Evolutionary conservation across 2,797 vertebrate genomes (phyloP).

Genomic region (Enteromius thamalakanensis): DNA sequence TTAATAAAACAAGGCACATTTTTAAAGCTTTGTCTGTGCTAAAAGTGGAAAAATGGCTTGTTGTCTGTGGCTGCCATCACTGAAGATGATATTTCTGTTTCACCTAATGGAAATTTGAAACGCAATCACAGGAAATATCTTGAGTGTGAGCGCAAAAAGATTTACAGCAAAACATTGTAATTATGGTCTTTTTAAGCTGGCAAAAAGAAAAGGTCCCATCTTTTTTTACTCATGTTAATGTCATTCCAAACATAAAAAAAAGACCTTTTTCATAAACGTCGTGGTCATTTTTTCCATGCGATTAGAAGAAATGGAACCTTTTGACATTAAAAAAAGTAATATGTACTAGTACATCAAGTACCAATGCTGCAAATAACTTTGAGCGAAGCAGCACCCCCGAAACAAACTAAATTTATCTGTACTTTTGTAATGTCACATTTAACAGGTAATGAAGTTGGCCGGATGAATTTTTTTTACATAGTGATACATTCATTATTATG

Average conservation of each 20-base stretch:
- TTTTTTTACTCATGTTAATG: not conserved
- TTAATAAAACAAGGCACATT: not conserved
- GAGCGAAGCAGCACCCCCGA: not conserved
- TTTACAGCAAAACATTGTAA: not conserved
- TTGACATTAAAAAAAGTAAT: not conserved
- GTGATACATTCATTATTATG: not conserved
- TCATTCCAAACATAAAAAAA: not conserved
- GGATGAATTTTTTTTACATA: not conserved
- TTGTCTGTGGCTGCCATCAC: not conserved
- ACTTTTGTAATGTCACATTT: not conserved
- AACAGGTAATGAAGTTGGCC: not conserved
- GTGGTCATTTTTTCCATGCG: not conserved
- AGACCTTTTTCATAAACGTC: not conserved
- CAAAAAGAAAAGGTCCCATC: not conserved
- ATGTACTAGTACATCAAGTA: not conserved
- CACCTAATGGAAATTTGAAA: not conserved
- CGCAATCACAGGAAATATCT: slow-evolving; percentile 3
- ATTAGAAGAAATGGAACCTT: not conserved
- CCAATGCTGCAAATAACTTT: not conserved
- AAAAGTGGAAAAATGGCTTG: not conserved
- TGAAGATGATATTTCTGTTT: not conserved
- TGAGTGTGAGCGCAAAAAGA: not conserved
- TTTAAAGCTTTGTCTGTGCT: not conserved
- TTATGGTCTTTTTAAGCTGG: not conserved
- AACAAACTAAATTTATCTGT: not conserved